Percentiles rank a stretch among this genome's conserved stretches.
Evolutionary conservation across 2,113 vertebrate species (phyloP).

Genomic region (Plectropomus leopardus): DNA sequence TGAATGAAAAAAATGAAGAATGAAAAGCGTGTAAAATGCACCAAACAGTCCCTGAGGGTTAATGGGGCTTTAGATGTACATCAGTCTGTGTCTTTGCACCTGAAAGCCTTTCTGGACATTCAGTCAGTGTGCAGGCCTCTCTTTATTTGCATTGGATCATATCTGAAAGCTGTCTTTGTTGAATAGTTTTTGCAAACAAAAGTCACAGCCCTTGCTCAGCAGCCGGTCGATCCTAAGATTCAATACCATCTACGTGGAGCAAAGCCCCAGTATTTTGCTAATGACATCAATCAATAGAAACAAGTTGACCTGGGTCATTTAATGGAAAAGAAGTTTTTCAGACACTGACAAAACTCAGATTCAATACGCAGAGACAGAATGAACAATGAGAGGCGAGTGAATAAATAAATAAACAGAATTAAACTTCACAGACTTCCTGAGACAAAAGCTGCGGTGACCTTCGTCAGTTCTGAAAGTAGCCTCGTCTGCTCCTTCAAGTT

Average conservation of each 20-base stretch:
- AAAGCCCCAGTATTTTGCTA: slow-evolving; percentile 9
- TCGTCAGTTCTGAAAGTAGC: slow-evolving; percentile 19
- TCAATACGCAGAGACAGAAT: not conserved
- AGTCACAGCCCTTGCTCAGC: not conserved
- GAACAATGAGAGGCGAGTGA: not conserved
- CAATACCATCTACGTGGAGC: not conserved
- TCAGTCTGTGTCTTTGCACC: not conserved
- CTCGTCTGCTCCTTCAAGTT: slow-evolving; percentile 6
- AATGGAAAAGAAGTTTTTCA: not conserved
- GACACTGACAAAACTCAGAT: slow-evolving; percentile 16
- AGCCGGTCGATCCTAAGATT: not conserved
- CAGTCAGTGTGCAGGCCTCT: not conserved
- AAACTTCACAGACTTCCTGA: slow-evolving; percentile 6
- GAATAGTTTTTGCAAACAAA: not conserved
- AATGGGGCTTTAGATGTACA: too few relatives aligned
- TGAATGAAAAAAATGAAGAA: too few relatives aligned
- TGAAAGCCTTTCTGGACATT: not conserved
- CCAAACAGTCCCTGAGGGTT: too few relatives aligned
- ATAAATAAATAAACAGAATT: slow-evolving; percentile 24
- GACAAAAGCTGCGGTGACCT: slow-evolving; percentile 49
- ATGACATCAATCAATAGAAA: slow-evolving; percentile 13
- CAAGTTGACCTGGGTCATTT: not conserved
- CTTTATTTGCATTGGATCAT: not conserved
- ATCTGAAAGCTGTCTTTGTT: not conserved
- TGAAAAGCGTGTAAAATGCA: too few relatives aligned